Percentiles rank a stretch among this genome's conserved stretches.
Conservation (phyloP, 2,888 invertebrate genomes). For the Rhogogaster chlorosoma region DNA sequence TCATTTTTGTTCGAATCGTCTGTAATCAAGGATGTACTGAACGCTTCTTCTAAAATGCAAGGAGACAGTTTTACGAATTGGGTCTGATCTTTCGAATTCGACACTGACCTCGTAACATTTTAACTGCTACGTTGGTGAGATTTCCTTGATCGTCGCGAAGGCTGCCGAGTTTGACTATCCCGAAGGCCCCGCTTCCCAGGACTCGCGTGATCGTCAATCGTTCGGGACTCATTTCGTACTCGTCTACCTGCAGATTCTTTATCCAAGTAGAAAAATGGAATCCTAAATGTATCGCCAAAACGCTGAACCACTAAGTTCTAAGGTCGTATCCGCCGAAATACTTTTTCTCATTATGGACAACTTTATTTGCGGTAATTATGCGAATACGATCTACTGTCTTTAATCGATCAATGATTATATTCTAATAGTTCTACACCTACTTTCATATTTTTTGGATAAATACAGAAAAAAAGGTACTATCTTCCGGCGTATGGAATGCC, state of each 20-base stretch:
- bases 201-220: conserved; percentile 86
- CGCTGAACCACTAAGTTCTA: too few species aligned
- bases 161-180: conserved; percentile 87
- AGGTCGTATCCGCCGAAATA: too few species aligned
- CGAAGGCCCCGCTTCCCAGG: conserved; percentile 93
- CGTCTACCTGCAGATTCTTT: conserved; percentile 66
- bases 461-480: too few species aligned
- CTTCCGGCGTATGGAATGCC: too few species aligned
- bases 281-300: too few species aligned
- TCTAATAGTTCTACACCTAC: too few species aligned
- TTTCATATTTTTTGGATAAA: too few species aligned
- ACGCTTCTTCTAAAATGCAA: background rate
- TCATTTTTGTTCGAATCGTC: conserved; percentile 88
- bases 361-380: too few species aligned
- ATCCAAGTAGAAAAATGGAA: conserved; percentile 61
- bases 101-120: conserved; percentile 88
- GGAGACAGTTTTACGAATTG: background rate
- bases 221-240: conserved; percentile 76
- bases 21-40: conserved; percentile 68
- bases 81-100: background rate
- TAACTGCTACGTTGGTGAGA: conserved; percentile 86
- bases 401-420: too few species aligned
- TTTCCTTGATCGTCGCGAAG: conserved; percentile 78
- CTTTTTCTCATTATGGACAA: too few species aligned
- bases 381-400: too few species aligned